Base-by-base conservation (phyloP, 2,113 vertebrate genomes). In the Casuarius casuarius region DNA sequence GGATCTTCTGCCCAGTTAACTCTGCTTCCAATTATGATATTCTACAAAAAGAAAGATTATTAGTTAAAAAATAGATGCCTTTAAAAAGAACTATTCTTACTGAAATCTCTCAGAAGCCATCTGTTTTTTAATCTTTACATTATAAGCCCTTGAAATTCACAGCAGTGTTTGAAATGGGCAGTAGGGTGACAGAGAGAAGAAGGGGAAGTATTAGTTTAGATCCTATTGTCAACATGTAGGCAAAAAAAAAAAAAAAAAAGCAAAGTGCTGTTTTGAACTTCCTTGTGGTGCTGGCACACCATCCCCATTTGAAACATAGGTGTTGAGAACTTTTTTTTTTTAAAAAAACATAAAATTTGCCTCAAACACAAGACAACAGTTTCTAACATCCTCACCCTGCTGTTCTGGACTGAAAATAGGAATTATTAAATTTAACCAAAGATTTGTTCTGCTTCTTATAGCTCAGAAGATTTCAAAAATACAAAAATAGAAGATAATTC, bases 1-100 rank as follows among this genome's bases (percentile, higher is more conserved):
- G 98, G 54, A 97, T 98, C 96, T 82, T 97, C 85, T 77, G 97
- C 98, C 98, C 98, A 98, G 81, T 98, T 98, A 52, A 95, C 56
- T 95, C 61, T 62, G 87, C 98, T 98, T 81, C 92, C 98, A 87
- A 96, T 56, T 88, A 98, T 91, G 54, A 98, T 31, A 40, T 9
- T 85, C 98, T 98, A 25, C 28, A 97, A 97, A 72, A 71, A 96
- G 56, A 78, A 42, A 88, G 8, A 87, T 15, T 49, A 81, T 12
- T 67, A 4, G 13, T 95, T 94, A 71, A 67, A 95, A 89, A 85
- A 38, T 33, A 73, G 59, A 49, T 28, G 4, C 3, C 5, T 20
- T 80, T 40, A 14, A n/a, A 90, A 56, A 56, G 4, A 3, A 83
- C 42, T 77, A 66, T 42, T 77, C 49, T 7, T 31, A 77, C 8